Evolutionary conservation across 2,113 vertebrate species (phyloP).

Genomic region (Brachyistius frenatus): DNA sequence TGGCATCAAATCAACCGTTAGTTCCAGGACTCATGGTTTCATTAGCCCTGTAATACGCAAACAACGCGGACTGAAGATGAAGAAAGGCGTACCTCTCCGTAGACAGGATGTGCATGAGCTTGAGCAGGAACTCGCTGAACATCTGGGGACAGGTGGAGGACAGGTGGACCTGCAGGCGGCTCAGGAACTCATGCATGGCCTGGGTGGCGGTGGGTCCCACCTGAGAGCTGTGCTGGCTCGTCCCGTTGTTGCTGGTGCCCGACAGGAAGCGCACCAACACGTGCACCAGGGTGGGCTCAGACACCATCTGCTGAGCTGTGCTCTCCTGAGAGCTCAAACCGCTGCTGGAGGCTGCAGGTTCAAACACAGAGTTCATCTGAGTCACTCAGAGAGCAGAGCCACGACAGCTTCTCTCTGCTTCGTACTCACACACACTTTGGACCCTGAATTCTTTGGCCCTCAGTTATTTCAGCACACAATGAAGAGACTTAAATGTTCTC

Average conservation of each 20-base stretch:
- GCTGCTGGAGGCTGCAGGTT: constrained; percentile 84
- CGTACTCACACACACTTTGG: too few relatives aligned
- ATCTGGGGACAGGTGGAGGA: constrained; percentile 97
- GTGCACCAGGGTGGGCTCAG: constrained; percentile 94
- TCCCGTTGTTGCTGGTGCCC: constrained; percentile 94
- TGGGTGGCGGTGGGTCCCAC: constrained; percentile 99
- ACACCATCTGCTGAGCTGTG: constrained; percentile 97
- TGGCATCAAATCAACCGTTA: neutral
- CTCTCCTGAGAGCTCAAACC: constrained; percentile 91
- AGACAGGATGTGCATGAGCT: constrained; percentile 97
- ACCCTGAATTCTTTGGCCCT: too few relatives aligned
- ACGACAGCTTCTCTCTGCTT: too few relatives aligned
- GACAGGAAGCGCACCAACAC: constrained; percentile 98
- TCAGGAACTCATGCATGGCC: constrained; percentile 99
- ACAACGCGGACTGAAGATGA: neutral
- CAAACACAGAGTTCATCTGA: neutral
- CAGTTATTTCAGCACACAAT: too few relatives aligned
- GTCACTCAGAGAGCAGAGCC: neutral
- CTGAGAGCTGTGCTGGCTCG: constrained; percentile 97
- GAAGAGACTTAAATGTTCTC: too few relatives aligned
- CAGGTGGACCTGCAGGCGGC: constrained; percentile 96
- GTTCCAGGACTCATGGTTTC: neutral
- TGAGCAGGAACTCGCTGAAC: constrained; percentile 99
- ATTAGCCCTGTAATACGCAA: neutral
- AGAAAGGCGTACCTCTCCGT: constrained; percentile 89